Conservation (phyloP, 2,797 vertebrate genomes). For the Argya squamiceps region DNA sequence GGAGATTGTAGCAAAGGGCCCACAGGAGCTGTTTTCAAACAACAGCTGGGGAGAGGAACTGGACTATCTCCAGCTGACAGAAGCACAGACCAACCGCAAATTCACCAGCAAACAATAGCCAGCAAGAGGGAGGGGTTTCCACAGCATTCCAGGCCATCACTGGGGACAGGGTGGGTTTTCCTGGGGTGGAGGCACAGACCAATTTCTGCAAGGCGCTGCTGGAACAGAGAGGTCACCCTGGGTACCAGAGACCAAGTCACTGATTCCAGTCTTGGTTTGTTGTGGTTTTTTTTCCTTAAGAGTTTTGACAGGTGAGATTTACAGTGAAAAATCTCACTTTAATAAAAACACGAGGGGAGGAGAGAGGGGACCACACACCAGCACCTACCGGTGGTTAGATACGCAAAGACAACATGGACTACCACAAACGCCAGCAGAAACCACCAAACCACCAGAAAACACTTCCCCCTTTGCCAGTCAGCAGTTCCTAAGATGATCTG, state of each 20-base stretch:
- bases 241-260: not conserved
- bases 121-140: not conserved
- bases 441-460: not conserved
- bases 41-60: not conserved
- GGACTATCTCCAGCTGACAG: not conserved
- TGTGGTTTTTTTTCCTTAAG: not conserved
- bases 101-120: not conserved
- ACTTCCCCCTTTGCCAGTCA: not conserved
- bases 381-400: not conserved
- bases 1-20: not conserved
- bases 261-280: not conserved
- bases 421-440: not conserved
- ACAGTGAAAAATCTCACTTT: not conserved
- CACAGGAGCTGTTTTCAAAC: not conserved
- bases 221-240: not conserved
- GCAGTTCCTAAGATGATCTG: not conserved
- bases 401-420: accelerated
- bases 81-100: not conserved
- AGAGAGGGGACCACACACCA: not conserved
- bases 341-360: not conserved
- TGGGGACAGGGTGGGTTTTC: not conserved
- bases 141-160: not conserved
- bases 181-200: not conserved
- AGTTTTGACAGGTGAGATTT: not conserved
- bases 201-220: not conserved